Evolutionary conservation across 2,797 vertebrate genomes (phyloP).

Genomic region (Myiothlypis coronata): DNA sequence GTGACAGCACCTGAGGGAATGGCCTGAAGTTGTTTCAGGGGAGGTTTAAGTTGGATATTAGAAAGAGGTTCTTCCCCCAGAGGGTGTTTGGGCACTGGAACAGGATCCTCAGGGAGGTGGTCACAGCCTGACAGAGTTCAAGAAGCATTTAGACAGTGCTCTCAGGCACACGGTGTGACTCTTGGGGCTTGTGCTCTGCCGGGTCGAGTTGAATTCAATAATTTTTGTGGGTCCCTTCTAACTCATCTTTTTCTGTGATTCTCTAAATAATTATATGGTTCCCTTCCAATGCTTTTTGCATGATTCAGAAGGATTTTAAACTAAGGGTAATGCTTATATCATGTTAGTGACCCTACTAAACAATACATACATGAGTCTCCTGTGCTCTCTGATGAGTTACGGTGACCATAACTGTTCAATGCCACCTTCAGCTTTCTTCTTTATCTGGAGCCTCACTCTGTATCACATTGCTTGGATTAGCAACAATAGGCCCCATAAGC

Average conservation of each 20-base stretch:
- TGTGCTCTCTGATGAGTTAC: not conserved
- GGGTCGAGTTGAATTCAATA: fast-evolving
- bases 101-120: not conserved
- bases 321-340: not conserved
- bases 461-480: not conserved
- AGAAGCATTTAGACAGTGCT: fast-evolving
- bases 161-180: not conserved
- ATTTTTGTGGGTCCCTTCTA: not conserved
- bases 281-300: not conserved
- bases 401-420: not conserved
- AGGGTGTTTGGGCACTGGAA: not conserved
- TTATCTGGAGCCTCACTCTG: not conserved
- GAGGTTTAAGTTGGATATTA: not conserved
- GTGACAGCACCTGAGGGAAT: fast-evolving
- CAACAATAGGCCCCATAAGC: not conserved
- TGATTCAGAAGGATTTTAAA: not conserved
- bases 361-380: not conserved
- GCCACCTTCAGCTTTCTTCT: not conserved
- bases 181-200: not conserved
- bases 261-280: not conserved
- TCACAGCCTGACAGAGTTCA: not conserved
- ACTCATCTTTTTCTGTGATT: not conserved
- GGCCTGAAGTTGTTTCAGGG: not conserved
- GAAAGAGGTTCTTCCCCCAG: fast-evolving
- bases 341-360: not conserved